Conservation (phyloP, 2,888 invertebrate genomes). For the Phyllotreta striolata region DNA sequence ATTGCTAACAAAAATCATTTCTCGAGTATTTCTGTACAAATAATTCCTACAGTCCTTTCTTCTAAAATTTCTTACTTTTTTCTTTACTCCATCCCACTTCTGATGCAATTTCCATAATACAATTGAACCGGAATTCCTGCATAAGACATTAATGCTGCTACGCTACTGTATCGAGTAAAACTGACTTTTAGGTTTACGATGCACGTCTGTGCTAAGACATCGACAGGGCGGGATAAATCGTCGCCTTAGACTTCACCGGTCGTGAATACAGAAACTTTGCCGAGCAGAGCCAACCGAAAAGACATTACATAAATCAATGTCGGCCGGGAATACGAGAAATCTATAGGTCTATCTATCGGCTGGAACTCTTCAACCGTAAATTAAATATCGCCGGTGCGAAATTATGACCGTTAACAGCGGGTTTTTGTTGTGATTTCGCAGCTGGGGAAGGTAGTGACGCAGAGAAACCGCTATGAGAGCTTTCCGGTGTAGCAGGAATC, state of each 20-base stretch:
- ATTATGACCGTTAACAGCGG: neutral
- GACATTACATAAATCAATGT: conserved; percentile 41
- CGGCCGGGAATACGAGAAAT: conserved; percentile 34
- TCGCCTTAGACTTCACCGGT: conserved; percentile 43
- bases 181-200: conserved; percentile 36
- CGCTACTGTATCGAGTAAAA: conserved; percentile 28
- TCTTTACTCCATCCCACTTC: too few species aligned
- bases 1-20: too few species aligned
- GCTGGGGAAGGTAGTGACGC: too few species aligned
- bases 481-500: too few species aligned
- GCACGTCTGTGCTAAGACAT: conserved; percentile 42
- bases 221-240: conserved; percentile 47
- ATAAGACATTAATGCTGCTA: neutral
- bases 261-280: conserved; percentile 45
- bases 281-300: conserved; percentile 41
- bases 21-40: too few species aligned
- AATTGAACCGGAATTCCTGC: too few species aligned
- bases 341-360: conserved; percentile 17
- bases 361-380: conserved; percentile 22
- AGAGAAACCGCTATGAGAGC: too few species aligned
- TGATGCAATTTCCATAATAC: too few species aligned
- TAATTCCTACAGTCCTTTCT: too few species aligned
- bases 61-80: too few species aligned
- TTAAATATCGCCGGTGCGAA: conserved; percentile 14
- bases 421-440: too few species aligned